Percentiles rank a stretch among this genome's conserved stretches.
phyloP scores from a whole-genome alignment of 92 coral and sea anemone species.

The Desmophyllum pertusum region DNA sequence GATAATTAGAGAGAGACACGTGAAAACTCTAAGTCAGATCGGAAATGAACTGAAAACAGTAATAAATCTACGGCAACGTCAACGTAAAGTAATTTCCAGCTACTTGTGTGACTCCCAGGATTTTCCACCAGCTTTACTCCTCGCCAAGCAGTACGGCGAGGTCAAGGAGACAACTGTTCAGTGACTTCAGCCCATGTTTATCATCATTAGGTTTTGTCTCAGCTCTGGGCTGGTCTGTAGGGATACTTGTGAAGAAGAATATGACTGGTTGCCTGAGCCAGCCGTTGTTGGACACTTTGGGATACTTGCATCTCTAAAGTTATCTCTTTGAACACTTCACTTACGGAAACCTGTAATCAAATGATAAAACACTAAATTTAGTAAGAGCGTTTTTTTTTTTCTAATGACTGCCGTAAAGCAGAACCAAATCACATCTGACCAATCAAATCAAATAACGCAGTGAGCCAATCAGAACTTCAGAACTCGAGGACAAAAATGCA shows the following conservation, averaged over 20 bases:
- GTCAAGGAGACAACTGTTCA: background rate
- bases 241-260: constrained; percentile 54
- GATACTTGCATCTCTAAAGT: constrained; percentile 67
- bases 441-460: too few relatives aligned
- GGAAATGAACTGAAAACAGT: background rate
- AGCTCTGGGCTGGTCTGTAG: constrained; percentile 9
- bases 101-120: background rate
- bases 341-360: constrained; percentile 61
- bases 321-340: constrained; percentile 78
- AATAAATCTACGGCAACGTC: background rate
- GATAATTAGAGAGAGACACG: background rate
- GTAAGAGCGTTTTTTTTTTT: background rate
- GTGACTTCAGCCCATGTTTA: background rate
- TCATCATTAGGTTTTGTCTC: background rate
- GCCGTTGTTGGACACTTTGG: constrained; percentile 17
- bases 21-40: background rate
- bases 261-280: constrained; percentile 36
- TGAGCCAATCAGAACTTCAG: too few relatives aligned
- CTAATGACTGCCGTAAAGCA: background rate
- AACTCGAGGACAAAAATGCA: too few relatives aligned
- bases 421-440: background rate
- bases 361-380: background rate
- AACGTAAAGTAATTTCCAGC: background rate
- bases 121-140: background rate
- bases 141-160: too few relatives aligned